Base-by-base conservation (phyloP, 2,888 invertebrate species). In the Tiphia femorata region DNA sequence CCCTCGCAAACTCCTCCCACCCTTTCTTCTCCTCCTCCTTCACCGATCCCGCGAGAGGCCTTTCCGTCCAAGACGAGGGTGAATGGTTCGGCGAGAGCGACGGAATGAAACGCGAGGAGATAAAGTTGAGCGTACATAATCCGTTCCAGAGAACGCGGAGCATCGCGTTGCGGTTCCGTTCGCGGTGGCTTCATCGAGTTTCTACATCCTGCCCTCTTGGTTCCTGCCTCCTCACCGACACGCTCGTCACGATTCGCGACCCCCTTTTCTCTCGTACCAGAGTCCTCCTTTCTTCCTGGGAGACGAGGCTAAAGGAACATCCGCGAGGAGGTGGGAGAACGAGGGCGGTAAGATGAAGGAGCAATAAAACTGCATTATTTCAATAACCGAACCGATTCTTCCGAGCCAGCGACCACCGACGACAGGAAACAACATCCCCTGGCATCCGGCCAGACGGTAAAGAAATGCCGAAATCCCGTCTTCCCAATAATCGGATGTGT, bases 401-500 rank as follows among this genome's bases (percentile, higher is more conserved):
- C 78, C 77, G 67, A 73, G 76, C 76, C 77, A 78, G 66, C 71
- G 72, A 69, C 59, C 75, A 47, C 75, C 72, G 78, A 76, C 79
- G 79, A 81, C 78, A 78, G 78, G 75, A 77, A 81, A 81, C 81
- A 81, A 80, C 81, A 81, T 81, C 73, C 72, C 58, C 73, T 81
- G 81, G 81, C 79, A 61, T 49, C 42, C 57, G 58, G 76, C 81
- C 81, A 81, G 70, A 58, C 64, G 71, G 62, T 72, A 69, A 75
- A 77, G 76, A 77, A 77, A 77, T 70, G 74, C 70, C 69, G 72
- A 76, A 78, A 78, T 77, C 72, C 73, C 72, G 75, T 76, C 77
- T 72, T 70, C 67, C 76, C 79, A 79, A 81, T 81, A 80, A 80
- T 81, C 80, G 81, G 80, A 81, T 80, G 79, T 81, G 76, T 77